These are phyloP conservation scores for Ditula angustiorana DNA, from an alignment of 2,888 invertebrate genomes.

Conservation along the genomic window DNA sequence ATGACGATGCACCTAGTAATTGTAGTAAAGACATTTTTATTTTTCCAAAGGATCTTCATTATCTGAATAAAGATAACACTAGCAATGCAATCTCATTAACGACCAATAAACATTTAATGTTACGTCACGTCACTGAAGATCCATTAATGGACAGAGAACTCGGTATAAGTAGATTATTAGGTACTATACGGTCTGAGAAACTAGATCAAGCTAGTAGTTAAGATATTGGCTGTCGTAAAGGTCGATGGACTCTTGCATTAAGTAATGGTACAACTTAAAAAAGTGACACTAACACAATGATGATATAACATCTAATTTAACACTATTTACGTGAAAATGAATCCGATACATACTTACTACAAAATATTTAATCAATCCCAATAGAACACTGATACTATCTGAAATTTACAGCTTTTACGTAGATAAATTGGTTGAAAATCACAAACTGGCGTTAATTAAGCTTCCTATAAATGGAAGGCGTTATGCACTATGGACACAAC, in stretches of 20 bases:
- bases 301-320: neutral
- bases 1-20: no score
- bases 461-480: slow-evolving; percentile 13
- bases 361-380: neutral
- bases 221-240: neutral
- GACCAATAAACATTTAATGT: no score
- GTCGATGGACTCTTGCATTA: no score
- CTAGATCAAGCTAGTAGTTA: slow-evolving; percentile 8
- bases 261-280: neutral
- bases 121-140: neutral
- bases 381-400: neutral
- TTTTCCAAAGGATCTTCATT: no score
- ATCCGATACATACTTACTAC: no score
- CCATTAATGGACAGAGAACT: neutral
- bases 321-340: no score
- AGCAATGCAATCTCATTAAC: no score
- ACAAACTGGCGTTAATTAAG: slow-evolving; percentile 30
- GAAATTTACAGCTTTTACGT: slow-evolving; percentile 9
- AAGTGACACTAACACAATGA: neutral
- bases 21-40: no score
- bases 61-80: no score
- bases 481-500: neutral
- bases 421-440: slow-evolving; percentile 20
- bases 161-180: slow-evolving; percentile 14
- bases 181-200: neutral